Evolutionary conservation across 2,888 invertebrate genomes (phyloP), one percentile per base, ranked within the genome.

Genomic region (Pterobdella sp.): DNA sequence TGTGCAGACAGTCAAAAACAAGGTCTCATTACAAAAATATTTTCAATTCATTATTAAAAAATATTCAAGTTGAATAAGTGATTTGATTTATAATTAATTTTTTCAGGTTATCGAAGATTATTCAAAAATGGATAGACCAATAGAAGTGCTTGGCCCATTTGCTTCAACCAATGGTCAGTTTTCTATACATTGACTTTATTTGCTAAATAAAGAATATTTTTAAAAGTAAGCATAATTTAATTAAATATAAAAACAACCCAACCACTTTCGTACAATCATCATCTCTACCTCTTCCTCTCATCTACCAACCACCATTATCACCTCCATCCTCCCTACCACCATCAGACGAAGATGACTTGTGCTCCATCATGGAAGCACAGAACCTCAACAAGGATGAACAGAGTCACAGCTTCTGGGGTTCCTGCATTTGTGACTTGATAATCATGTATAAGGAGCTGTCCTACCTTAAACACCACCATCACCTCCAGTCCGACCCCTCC

Each of bases 311-410:
- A 4, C 60, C 60, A 56, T 14, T 3, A 18, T 26, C 60, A 4
- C 60, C 60, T 3, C 4, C 3, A 18, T n/a, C n/a, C 60, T n/a
- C n/a, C 60, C 60, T 26, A 26, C 14, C 60, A 56, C n/a, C 3
- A 22, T 3, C 60, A 56, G 60, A 22, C 7, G 60, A 56, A 56
- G 60, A 56, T 26, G 60, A 56, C n/a, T n/a, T 56, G 26, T 56
- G 60, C 60, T 22, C 18, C 60, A 22, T 56, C 10, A 26, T 56
- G 4, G n/a, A 56, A 22, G n/a, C 18, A 56, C 60, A 56, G n/a
- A 56, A 56, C 60, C 60, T 56, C 60, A 56, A 56, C n/a, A 56
- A 56, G n/a, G 29, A 31, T 68, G 29, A 32, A 52, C 49, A n/a
- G 52, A 49, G 18, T 68, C 32, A 42, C 31, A n/a, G 1, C 29